Percentiles rank a stretch among this genome's conserved stretches.
phyloP scores from a whole-genome alignment of 23 tunicate genomes.

The Trididemnum clinides region DNA sequence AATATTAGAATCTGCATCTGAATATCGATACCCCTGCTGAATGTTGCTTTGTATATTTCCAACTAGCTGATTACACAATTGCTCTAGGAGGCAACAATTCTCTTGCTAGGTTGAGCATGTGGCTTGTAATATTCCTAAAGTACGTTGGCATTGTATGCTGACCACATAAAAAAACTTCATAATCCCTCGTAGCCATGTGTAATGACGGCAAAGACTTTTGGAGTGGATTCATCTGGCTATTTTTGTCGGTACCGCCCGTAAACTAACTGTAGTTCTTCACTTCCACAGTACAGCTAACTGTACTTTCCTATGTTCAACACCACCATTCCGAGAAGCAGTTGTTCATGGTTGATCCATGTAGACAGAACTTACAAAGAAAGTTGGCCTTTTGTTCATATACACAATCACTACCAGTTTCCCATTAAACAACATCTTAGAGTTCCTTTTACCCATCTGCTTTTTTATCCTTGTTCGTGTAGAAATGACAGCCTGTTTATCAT shows the following conservation, averaged over 20 bases:
- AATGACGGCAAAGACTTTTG: neutral
- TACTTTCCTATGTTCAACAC: constrained; percentile 9
- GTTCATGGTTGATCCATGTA: neutral
- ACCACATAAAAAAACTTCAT: constrained; percentile 22
- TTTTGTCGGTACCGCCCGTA: constrained; percentile 15
- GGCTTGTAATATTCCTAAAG: constrained; percentile 1
- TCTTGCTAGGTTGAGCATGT: neutral
- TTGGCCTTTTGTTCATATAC: no score
- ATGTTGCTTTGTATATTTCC: neutral
- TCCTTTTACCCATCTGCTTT: neutral
- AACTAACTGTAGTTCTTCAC: constrained; percentile 17
- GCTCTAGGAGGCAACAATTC: neutral
- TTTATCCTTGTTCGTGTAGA: neutral
- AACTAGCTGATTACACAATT: constrained; percentile 6
- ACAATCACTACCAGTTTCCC: no score
- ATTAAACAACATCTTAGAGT: constrained; percentile 2
- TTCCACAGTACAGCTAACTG: constrained; percentile 9
- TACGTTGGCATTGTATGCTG: constrained; percentile 19
- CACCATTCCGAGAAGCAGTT: neutral
- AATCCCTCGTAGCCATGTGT: constrained; percentile 19
- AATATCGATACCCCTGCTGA: constrained; percentile 24
- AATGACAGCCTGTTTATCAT: neutral
- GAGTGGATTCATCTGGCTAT: constrained; percentile 9
- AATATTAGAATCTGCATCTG: constrained; percentile 18
- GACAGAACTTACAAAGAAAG: constrained; percentile 18